Base-by-base conservation (phyloP, 1,140 invertebrate genomes). In the Drosophila quadrilineata region DNA sequence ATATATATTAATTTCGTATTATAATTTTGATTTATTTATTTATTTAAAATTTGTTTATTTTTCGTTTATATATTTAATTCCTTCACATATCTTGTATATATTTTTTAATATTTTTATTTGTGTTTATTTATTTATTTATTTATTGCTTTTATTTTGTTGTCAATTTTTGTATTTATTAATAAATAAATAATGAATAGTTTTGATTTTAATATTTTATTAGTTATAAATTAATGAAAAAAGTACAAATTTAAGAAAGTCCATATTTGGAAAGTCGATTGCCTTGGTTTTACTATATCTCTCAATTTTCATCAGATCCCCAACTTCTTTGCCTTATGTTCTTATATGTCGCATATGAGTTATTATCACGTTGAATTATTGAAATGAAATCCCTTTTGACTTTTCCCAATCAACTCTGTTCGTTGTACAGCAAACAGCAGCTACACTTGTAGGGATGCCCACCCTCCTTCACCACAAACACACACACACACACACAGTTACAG, bases 381-480 rank as follows among this genome's bases (percentile, higher is more conserved):
- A 26, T 41, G 29, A 50, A 59, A 59, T 65, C 36, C 45, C 36
- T 50, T 59, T 50, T 50, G 62, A 65, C 54, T 65, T 50, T 31
- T 29, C 10, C 19, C 62, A 65, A 65, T 65, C 54, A 59, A 35
- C 26, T 38, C 24, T 24, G 22, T 16, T 9, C 52, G 28, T 17
- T 35, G 26, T 12, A 48, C 45, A 41, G n/a, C n/a, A n/a, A n/a
- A n/a, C n/a, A n/a, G n/a, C n/a, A n/a, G n/a, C n/a, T n/a, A n/a
- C n/a, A n/a, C n/a, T n/a, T n/a, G n/a, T n/a, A n/a, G n/a, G n/a
- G n/a, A n/a, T n/a, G n/a, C n/a, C n/a, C n/a, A 8, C 8, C 1
- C 19, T 21, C 6, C 1, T 16, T 10, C 19, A 3, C 53, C 16
- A 19, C 28, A 9, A 9, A 14, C 52, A 4, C 26, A 10, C 22